Percentiles rank a stretch among this genome's conserved stretches.
phyloP scores from a whole-genome alignment of 2,888 invertebrate species.

The Ephialtes manifestator region DNA sequence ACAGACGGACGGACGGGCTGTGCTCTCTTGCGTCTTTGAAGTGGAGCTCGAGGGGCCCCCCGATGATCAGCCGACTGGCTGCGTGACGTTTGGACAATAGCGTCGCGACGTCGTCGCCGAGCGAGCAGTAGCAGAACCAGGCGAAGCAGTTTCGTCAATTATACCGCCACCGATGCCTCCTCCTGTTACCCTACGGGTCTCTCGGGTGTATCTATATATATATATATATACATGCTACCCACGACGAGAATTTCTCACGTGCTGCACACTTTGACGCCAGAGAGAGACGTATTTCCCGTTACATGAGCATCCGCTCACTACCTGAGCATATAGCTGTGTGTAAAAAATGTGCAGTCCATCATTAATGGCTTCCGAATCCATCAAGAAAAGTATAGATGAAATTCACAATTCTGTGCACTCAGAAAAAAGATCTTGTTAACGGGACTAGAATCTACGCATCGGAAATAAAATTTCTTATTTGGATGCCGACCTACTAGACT shows the following conservation, averaged over 20 bases:
- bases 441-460: no score
- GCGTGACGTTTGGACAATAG: slow-evolving; percentile 70
- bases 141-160: slow-evolving; percentile 67
- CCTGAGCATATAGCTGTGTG: not conserved
- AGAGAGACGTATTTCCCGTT: slow-evolving; percentile 54
- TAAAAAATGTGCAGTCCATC: no score
- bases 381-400: no score
- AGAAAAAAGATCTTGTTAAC: no score
- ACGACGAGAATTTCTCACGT: slow-evolving; percentile 37
- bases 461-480: no score
- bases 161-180: slow-evolving; percentile 65
- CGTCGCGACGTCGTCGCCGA: slow-evolving; percentile 59
- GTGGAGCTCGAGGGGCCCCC: slow-evolving; percentile 62
- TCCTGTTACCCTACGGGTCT: slow-evolving; percentile 44
- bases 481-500: no score
- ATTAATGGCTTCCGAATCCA: no score
- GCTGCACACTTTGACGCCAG: slow-evolving; percentile 61
- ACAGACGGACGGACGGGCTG: slow-evolving; percentile 21
- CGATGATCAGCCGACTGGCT: slow-evolving; percentile 68
- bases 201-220: slow-evolving; percentile 13
- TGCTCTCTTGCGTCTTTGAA: slow-evolving; percentile 68
- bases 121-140: slow-evolving; percentile 55
- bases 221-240: no score
- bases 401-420: no score
- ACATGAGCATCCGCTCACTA: not conserved